phyloP scores from a whole-genome alignment of 2,888 invertebrate genomes.

The Mythimna pallens region DNA sequence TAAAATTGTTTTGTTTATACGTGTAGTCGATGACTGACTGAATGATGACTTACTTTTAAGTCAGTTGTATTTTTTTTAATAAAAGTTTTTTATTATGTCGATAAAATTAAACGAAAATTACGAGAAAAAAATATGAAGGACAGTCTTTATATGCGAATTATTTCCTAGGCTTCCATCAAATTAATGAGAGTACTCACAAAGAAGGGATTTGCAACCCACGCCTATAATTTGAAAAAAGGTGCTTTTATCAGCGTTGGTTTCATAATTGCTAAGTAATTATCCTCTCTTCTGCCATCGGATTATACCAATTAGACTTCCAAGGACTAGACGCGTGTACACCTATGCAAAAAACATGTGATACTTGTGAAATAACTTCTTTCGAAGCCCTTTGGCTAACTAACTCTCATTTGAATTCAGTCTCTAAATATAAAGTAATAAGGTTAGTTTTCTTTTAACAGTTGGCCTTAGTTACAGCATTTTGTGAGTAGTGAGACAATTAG shows the following conservation, averaged over 20 bases:
- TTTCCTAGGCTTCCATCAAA: slow-evolving; percentile 30
- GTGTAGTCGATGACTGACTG: no score
- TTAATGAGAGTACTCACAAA: slow-evolving; percentile 31
- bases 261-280: slow-evolving; percentile 51
- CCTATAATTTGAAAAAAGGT: slow-evolving; percentile 26
- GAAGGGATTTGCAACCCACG: slow-evolving; percentile 24
- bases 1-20: no score
- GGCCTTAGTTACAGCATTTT: slow-evolving; percentile 3
- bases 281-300: slow-evolving; percentile 35
- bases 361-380: slow-evolving; percentile 18
- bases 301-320: slow-evolving; percentile 51
- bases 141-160: neutral
- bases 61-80: no score
- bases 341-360: slow-evolving; percentile 38
- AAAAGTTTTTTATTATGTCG: no score
- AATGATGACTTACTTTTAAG: no score
- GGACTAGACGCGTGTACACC: slow-evolving; percentile 9
- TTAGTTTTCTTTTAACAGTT: neutral
- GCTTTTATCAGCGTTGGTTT: slow-evolving; percentile 3
- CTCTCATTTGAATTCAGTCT: neutral
- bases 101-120: neutral
- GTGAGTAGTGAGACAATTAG: slow-evolving; percentile 16
- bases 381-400: slow-evolving; percentile 5
- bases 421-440: neutral
- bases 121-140: neutral